phyloP scores from a whole-genome alignment of 2,888 invertebrate genomes.

The Stratiomys singularior region DNA sequence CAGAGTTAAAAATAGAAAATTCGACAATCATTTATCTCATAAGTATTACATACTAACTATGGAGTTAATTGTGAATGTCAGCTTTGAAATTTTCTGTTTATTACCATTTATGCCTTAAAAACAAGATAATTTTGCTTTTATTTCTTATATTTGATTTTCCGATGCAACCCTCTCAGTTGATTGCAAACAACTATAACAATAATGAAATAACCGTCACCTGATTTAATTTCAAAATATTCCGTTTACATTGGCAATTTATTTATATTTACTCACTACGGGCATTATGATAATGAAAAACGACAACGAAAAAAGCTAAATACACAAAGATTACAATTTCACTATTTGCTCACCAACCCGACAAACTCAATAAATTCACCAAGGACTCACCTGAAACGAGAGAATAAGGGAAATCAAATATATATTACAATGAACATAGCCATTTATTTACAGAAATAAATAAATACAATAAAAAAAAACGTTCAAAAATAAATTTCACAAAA shows the following conservation, averaged over 20 bases:
- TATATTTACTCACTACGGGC: constrained; percentile 3
- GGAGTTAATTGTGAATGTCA: no score
- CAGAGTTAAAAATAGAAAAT: no score
- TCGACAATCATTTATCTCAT: no score
- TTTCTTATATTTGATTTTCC: not conserved
- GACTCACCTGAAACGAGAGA: constrained; percentile 31
- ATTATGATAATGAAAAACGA: not conserved
- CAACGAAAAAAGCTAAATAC: not conserved
- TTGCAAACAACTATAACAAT: not conserved
- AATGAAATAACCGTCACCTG: not conserved
- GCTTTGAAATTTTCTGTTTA: no score
- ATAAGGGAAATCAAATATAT: not conserved
- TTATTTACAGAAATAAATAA: constrained; percentile 5
- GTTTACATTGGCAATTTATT: not conserved
- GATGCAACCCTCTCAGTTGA: not conserved
- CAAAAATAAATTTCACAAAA: not conserved
- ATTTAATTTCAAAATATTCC: not conserved
- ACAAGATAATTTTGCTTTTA: no score
- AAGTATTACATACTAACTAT: no score
- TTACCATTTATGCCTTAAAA: no score
- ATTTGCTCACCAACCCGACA: not conserved
- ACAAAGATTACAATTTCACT: not conserved
- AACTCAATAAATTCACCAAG: constrained; percentile 16
- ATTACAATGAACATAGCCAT: not conserved
- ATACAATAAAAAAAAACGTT: not conserved